Evolutionary conservation across 2,797 vertebrate genomes (phyloP), one percentile per base, ranked within the genome.

Genomic region (Ctenochaetus hawaiiensis): DNA sequence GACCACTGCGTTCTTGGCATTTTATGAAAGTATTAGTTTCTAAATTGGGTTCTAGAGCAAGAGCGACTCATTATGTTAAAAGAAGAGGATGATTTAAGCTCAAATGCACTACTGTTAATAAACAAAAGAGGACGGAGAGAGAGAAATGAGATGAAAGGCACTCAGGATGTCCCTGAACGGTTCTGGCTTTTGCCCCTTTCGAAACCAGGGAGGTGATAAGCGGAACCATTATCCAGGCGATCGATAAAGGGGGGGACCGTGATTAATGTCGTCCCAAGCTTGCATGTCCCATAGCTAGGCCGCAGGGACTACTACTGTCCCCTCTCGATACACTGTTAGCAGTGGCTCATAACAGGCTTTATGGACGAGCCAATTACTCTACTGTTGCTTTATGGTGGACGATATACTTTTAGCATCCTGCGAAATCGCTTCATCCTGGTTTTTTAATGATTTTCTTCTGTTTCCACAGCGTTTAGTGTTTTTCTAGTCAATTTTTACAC

Each of bases 181-280:
- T 41, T 71, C 37, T 84, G 86, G 61, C 87, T 87, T 91, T 85
- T 91, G 82, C 78, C 82, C 84, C 78, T 85, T 75, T 68, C 67
- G 85, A 84, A 91, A 84, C 72, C 86, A 80, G 73, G 4, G 80
- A 81, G 83, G 92, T 91, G 93, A 94, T 94, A 93, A 94, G 93
- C 73, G 74, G 89, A 88, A 87, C 89, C 85, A 89, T 93, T 91
- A 93, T 90, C 88, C 78, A 14, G 59, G 57, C 86, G 58, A 93
- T 94, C 90, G 75, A 93, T 94, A 82, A 68, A 44, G 51, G 52
- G 82, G 73, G 83, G 77, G 26, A 63, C 43, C 18, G 30, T 92
- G 92, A 94, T 94, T 93, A 91, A 94, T 94, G 92, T 90, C 81
- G 83, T 82, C 84, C 81, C 52, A 23, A 75, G 85, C 85, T 74